Conservation (phyloP, 2,113 vertebrate species). For the Tor tambroides region DNA sequence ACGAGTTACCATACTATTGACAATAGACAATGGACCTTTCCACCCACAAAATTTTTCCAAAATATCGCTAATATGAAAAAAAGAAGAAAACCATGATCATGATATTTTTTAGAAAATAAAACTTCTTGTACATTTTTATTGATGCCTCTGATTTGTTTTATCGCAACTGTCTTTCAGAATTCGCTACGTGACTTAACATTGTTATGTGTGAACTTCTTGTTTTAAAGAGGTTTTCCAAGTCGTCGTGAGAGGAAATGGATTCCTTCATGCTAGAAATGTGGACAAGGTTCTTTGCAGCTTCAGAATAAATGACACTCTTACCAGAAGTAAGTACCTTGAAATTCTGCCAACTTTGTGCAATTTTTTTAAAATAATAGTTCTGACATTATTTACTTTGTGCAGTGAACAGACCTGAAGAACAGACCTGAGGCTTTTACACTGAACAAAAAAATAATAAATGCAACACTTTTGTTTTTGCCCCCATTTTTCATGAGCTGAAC, state of each 20-base stretch:
- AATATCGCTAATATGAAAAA: background rate
- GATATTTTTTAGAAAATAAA: background rate
- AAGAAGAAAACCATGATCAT: no score
- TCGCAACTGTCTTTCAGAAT: background rate
- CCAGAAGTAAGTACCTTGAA: conserved; percentile 84
- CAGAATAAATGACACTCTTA: conserved; percentile 91
- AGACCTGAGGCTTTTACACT: background rate
- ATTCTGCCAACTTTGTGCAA: background rate
- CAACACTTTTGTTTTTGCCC: no score
- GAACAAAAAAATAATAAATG: no score
- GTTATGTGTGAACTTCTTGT: background rate
- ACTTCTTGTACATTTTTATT: background rate
- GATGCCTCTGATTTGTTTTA: background rate
- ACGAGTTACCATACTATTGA: no score
- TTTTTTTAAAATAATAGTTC: no score
- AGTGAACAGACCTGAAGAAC: background rate
- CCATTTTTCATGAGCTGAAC: no score
- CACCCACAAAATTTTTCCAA: background rate
- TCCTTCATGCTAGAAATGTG: conserved; percentile 89
- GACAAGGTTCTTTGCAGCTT: conserved; percentile 96
- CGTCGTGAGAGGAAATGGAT: conserved; percentile 93
- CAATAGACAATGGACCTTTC: background rate
- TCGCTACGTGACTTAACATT: background rate
- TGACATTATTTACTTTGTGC: background rate
- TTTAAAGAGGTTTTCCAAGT: conserved; percentile 92